These are phyloP conservation scores for Aldrovandia affinis DNA, from an alignment of 2,797 vertebrate genomes.

Conservation along the genomic window DNA sequence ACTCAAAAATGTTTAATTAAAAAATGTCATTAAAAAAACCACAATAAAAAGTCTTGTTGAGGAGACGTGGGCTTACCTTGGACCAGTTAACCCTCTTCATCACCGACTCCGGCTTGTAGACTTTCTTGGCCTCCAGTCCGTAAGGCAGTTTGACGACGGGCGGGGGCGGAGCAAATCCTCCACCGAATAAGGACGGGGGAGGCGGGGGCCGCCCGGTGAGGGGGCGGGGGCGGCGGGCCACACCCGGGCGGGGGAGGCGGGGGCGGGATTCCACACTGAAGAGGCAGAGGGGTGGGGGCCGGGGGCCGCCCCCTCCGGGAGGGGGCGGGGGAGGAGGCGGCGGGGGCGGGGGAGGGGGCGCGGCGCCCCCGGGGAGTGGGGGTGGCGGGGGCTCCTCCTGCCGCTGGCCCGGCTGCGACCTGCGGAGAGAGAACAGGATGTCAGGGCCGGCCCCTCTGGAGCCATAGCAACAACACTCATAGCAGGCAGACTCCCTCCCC, in stretches of 20 bases:
- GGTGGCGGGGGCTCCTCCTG: constrained; percentile 53
- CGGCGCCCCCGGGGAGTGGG: constrained; percentile 59
- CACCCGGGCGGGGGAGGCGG: constrained; percentile 72
- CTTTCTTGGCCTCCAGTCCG: constrained; percentile 89
- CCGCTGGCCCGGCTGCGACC: constrained; percentile 62
- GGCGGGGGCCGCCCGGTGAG: constrained; percentile 74
- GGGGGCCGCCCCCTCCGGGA: constrained; percentile 60
- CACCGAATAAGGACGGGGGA: constrained; percentile 69
- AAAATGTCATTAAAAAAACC: too few species aligned
- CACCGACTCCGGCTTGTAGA: constrained; percentile 82
- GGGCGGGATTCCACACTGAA: constrained; percentile 53
- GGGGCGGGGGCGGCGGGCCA: constrained; percentile 76
- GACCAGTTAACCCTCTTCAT: constrained; percentile 98
- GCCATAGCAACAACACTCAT: not conserved
- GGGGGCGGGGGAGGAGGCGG: constrained; percentile 76
- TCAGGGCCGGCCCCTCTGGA: not conserved
- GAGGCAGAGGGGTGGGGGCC: constrained; percentile 63
- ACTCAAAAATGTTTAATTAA: not conserved
- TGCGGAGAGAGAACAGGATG: constrained; percentile 41
- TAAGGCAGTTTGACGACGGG: constrained; percentile 81
- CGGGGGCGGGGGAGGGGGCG: constrained; percentile 62
- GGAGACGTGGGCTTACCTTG: constrained; percentile 78
- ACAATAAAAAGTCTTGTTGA: not conserved
- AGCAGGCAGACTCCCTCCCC: not conserved
- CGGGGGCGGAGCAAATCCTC: constrained; percentile 65